phyloP scores from a whole-genome alignment of 2,888 invertebrate genomes.

The Nephrotoma flavescens region DNA sequence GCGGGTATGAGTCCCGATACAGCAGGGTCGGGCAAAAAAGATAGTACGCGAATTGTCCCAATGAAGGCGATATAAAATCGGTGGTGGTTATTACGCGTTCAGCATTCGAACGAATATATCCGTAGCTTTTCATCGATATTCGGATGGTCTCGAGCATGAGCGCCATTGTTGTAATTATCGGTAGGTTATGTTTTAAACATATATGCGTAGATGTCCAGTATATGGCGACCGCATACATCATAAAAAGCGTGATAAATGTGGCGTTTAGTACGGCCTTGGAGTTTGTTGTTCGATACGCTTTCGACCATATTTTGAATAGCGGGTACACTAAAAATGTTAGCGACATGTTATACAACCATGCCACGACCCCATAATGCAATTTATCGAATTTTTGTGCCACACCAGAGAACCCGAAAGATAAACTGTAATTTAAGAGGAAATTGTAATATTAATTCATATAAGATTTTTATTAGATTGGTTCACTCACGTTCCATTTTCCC shows the following conservation, averaged over 20 bases:
- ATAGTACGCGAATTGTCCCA: slow-evolving; percentile 67
- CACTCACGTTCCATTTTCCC: slow-evolving; percentile 52
- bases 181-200: slow-evolving; percentile 14
- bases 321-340: background rate
- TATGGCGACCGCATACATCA: background rate
- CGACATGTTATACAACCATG: background rate
- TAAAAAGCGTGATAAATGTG: background rate
- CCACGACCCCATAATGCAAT: background rate
- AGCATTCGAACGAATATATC: slow-evolving; percentile 59
- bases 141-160: slow-evolving; percentile 40
- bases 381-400: background rate
- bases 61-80: slow-evolving; percentile 33
- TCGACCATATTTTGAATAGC: background rate
- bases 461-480: too few relatives aligned
- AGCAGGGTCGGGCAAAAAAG: slow-evolving; percentile 73
- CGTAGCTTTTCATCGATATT: slow-evolving; percentile 75
- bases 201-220: background rate
- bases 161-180: slow-evolving; percentile 26
- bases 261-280: background rate
- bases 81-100: slow-evolving; percentile 26
- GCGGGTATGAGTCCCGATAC: slow-evolving; percentile 61
- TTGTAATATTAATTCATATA: background rate
- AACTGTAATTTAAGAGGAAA: background rate
- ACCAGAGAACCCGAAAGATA: background rate
- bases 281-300: background rate